A percentile compares a stretch with the other conserved stretches of the same genome.
These are phyloP conservation scores for Parthenolecanium corni DNA, from an alignment of 2,888 invertebrate genomes.

Conservation along the genomic window DNA sequence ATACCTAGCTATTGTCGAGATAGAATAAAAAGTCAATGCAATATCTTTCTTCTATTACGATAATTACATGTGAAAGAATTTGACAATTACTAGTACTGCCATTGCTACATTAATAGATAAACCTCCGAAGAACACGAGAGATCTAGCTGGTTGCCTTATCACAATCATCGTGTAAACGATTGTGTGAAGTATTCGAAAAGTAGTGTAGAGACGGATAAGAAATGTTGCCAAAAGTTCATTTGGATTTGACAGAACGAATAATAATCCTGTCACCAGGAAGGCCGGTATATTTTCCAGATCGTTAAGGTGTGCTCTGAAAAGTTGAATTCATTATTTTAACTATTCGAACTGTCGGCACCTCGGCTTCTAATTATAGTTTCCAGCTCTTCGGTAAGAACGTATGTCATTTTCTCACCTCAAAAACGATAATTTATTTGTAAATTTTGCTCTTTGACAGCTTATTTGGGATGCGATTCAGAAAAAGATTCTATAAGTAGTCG, in stretches of 20 bases:
- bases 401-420: neutral
- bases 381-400: too few relatives aligned
- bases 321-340: neutral
- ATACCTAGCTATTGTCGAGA: too few relatives aligned
- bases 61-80: constrained; percentile 31
- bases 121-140: constrained; percentile 32
- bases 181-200: constrained; percentile 33
- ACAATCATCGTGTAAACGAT: constrained; percentile 32
- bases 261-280: constrained; percentile 33
- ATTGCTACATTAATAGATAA: constrained; percentile 31
- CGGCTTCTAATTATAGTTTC: too few relatives aligned
- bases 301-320: constrained; percentile 34
- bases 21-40: too few relatives aligned
- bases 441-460: too few relatives aligned
- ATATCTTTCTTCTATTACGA: too few relatives aligned
- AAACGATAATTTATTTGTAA: too few relatives aligned
- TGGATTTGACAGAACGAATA: constrained; percentile 33
- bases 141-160: constrained; percentile 33
- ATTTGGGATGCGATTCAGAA: too few relatives aligned
- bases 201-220: constrained; percentile 34
- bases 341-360: too few relatives aligned
- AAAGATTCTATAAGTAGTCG: too few relatives aligned
- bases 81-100: constrained; percentile 30
- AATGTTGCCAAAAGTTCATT: constrained; percentile 32
- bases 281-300: constrained; percentile 35